Evolutionary conservation across 2,113 vertebrate genomes (phyloP).

Genomic region (Sturnus vulgaris): DNA sequence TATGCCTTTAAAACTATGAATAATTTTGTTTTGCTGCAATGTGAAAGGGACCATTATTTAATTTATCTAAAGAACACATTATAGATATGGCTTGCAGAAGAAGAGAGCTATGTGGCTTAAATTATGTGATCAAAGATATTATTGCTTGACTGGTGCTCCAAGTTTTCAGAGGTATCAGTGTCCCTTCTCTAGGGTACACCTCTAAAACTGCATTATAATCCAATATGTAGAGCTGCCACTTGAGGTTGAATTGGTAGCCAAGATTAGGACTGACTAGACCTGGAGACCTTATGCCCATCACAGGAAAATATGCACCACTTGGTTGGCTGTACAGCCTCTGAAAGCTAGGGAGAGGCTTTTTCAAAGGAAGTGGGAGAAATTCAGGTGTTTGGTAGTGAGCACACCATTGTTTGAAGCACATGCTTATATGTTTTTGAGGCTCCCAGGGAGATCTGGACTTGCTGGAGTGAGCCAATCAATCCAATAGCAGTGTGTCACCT

Average conservation of each 20-base stretch:
- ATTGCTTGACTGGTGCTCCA: background rate
- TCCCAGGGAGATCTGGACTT: background rate
- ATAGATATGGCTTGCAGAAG: background rate
- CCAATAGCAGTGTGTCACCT: background rate
- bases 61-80: background rate
- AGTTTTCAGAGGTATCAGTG: background rate
- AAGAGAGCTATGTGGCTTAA: background rate
- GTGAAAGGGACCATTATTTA: background rate
- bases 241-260: background rate
- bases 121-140: background rate
- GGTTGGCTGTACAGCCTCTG: background rate
- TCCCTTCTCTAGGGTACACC: background rate
- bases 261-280: background rate
- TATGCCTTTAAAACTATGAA: background rate
- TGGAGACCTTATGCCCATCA: background rate
- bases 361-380: background rate
- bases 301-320: background rate
- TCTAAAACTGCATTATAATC: background rate
- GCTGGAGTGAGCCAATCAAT: background rate
- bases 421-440: background rate
- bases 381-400: background rate
- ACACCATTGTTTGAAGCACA: background rate
- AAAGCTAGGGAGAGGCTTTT: background rate
- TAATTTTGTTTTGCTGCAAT: background rate
- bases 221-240: background rate